phyloP scores from a whole-genome alignment of 2,113 vertebrate genomes.

The Entomyzon cyanotis region DNA sequence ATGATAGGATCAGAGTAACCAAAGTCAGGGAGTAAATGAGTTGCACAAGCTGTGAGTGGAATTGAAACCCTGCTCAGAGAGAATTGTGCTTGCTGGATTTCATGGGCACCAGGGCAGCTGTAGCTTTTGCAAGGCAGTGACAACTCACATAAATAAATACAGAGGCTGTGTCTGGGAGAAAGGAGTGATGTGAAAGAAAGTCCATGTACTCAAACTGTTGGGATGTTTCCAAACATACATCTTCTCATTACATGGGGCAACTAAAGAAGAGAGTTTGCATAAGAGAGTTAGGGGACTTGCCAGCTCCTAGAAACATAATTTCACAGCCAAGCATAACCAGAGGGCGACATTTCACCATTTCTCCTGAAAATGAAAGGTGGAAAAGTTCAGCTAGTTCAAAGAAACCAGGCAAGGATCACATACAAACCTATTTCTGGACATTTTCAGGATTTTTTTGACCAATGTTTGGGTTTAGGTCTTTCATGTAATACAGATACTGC shows the following conservation, averaged over 20 bases:
- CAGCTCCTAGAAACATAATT: neutral
- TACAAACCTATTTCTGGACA: neutral
- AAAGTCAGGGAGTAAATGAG: neutral
- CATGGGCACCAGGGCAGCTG: rapidly evolving
- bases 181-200: neutral
- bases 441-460: neutral
- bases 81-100: neutral
- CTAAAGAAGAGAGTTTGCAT: neutral
- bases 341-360: neutral
- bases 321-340: neutral
- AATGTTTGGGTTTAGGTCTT: neutral
- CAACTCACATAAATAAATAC: neutral
- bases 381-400: neutral
- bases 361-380: neutral
- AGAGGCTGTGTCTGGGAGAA: neutral
- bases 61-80: neutral
- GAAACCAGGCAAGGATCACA: neutral
- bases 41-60: neutral
- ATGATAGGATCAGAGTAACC: neutral
- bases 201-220: neutral
- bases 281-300: neutral
- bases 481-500: neutral
- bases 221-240: rapidly evolving
- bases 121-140: neutral
- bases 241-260: neutral